Evolutionary conservation across 2,888 invertebrate genomes (phyloP).

Genomic region (Disparrhopalites patrizii): DNA sequence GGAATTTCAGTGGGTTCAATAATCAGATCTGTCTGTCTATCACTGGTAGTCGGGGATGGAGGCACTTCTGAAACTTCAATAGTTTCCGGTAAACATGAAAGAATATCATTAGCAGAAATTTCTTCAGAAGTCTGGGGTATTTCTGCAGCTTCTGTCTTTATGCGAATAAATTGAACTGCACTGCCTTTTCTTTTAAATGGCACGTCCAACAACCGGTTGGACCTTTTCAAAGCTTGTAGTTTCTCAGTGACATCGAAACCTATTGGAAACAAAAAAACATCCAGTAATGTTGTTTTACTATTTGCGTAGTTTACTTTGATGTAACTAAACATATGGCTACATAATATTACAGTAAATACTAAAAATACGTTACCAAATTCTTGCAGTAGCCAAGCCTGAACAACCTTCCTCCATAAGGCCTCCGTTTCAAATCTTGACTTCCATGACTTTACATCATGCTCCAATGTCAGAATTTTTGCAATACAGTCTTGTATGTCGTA

Average conservation of each 20-base stretch:
- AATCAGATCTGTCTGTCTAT: background rate
- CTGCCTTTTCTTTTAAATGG: conserved; percentile 6
- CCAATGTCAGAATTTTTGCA: conserved; percentile 1
- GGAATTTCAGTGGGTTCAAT: no score
- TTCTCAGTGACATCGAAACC: conserved; percentile 5
- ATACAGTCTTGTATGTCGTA: no score
- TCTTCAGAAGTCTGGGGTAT: no score
- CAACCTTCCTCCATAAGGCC: background rate
- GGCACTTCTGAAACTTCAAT: conserved; percentile 3
- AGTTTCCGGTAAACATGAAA: background rate
- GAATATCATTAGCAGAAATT: background rate
- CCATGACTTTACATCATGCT: conserved; percentile 8
- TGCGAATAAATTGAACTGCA: background rate
- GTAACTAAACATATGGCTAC: background rate
- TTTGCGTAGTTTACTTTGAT: background rate
- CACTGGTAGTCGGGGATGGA: background rate
- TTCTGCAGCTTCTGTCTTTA: no score
- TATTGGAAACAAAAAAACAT: background rate
- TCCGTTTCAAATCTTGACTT: conserved; percentile 7
- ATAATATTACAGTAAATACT: background rate
- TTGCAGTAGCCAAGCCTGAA: background rate
- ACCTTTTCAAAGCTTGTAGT: background rate
- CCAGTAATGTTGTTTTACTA: background rate
- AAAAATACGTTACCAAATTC: conserved; percentile 12
- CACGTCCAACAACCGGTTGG: background rate